These are phyloP conservation scores for Tachina grossa DNA, from an alignment of 2,888 invertebrate species.

Conservation along the genomic window DNA sequence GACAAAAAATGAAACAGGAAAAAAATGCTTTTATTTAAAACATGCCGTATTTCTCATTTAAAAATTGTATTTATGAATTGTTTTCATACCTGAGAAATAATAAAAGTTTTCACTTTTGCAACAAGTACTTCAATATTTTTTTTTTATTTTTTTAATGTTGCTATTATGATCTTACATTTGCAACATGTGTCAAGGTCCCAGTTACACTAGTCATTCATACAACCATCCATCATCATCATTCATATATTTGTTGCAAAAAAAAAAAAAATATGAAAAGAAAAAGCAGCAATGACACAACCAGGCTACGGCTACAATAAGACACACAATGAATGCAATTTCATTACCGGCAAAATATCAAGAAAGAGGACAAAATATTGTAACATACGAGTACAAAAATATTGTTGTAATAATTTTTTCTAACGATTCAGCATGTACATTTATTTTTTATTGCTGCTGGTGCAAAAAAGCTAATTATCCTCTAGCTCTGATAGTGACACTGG, in stretches of 20 bases:
- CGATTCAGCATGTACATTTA: too few relatives aligned
- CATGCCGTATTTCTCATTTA: conserved; percentile 10
- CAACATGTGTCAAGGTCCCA: conserved; percentile 68
- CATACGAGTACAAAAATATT: conserved; percentile 5
- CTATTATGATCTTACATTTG: conserved; percentile 42
- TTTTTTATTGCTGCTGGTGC: conserved; percentile 22
- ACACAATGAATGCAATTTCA: conserved; percentile 14
- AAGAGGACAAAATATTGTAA: conserved; percentile 7
- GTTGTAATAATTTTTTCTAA: conserved; percentile 23
- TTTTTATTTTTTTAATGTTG: background rate
- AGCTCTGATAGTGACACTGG: conserved; percentile 29
- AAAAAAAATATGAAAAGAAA: background rate
- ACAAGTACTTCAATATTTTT: conserved; percentile 26
- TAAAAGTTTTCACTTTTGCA: conserved; percentile 62
- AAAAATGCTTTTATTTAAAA: conserved; percentile 24
- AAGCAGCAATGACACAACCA: conserved; percentile 19
- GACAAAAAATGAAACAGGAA: conserved; percentile 11
- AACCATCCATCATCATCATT: conserved; percentile 36
- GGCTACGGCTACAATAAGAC: background rate
- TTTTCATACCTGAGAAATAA: conserved; percentile 39
- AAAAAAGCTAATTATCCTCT: conserved; percentile 47
- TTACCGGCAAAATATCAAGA: conserved; percentile 34
- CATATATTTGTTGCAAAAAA: background rate
- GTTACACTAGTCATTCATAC: conserved; percentile 43
- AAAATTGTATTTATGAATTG: conserved; percentile 6